A percentile compares a stretch with the other conserved stretches of the same genome.
phyloP scores from a whole-genome alignment of 2,797 vertebrate genomes.

The Sebastes paucispinis region DNA sequence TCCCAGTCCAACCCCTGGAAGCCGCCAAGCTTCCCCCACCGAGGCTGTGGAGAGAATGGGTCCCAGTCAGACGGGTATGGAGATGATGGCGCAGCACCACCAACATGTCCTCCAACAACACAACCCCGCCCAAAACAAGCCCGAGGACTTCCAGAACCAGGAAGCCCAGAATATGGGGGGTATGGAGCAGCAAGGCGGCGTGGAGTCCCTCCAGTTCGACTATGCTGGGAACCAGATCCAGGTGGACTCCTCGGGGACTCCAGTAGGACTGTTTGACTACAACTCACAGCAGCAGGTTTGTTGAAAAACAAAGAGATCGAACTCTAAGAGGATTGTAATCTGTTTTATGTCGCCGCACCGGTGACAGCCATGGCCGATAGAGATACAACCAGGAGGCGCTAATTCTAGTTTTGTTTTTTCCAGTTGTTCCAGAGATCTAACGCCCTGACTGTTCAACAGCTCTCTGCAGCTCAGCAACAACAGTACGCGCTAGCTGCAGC shows the following conservation, averaged over 20 bases:
- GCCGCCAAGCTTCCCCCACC: conserved; percentile 95
- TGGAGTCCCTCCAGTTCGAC: conserved; percentile 97
- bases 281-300: conserved; percentile 90
- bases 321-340: not conserved
- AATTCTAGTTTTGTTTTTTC: not conserved
- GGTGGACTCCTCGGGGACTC: conserved; percentile 94
- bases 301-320: conserved; percentile 1
- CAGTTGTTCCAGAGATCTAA: conserved; percentile 97
- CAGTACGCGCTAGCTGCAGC: conserved; percentile 94
- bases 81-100: conserved; percentile 90
- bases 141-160: conserved; percentile 94
- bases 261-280: conserved; percentile 97
- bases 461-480: conserved; percentile 96
- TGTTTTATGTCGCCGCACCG: not conserved
- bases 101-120: conserved; percentile 79
- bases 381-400: not conserved
- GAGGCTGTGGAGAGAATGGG: conserved; percentile 95
- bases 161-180: conserved; percentile 94
- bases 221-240: conserved; percentile 97
- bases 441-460: conserved; percentile 92
- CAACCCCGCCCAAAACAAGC: conserved; percentile 87
- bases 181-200: conserved; percentile 95
- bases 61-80: conserved; percentile 86
- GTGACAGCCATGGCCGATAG: no score
- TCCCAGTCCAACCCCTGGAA: conserved; percentile 92